Evolutionary conservation across 2,113 vertebrate genomes (phyloP), one percentile per base, ranked within the genome.

Genomic region (Periophthalmodon schlosseri): DNA sequence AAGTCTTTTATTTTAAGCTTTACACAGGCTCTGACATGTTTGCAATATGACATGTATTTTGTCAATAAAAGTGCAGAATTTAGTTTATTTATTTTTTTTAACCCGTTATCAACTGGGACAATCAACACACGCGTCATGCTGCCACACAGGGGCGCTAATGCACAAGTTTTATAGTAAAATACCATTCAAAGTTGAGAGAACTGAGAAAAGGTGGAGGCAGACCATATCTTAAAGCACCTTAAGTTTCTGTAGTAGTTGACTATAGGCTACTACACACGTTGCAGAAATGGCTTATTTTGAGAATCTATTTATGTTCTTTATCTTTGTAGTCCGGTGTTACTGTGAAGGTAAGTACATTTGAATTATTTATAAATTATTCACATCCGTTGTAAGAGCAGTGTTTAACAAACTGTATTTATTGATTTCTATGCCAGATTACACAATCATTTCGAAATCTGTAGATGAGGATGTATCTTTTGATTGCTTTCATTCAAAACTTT

Each of bases 311-410:
- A 2, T 81, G 6, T 36, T 66, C 20, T 6, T 77, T 75, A 39
- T 82, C 14, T 56, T 72, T 9, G 68, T 67, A 0, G 14, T 68
- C 2, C 8, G 14, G 67, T 76, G 79, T 39, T 70, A 79, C n/a
- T 54, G 72, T 68, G 77, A 2, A 47, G 86, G 89, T 91, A 39
- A 65, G 63, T 21, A 34, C 24, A 34, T 63, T 18, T 63, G 28
- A 34, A 63, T 34, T 63, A 18, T 34, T 33, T 34, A 16, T 63
- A 18, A 34, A 34, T 34, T 34, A 6, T 34, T 34, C 13, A 63
- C 14, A 63, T 34, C 4, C 7, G 34, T 34, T 18, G 28, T 34
- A 63, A 21, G 52, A 18, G 2, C 34, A 11, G 9, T 44, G 4
- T 5, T 34, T 65, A 10, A 12, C 15, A 50, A 16, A 46, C 14